Conservation (phyloP, 2,888 invertebrate species). For the Stenchaetothrips biformis region DNA sequence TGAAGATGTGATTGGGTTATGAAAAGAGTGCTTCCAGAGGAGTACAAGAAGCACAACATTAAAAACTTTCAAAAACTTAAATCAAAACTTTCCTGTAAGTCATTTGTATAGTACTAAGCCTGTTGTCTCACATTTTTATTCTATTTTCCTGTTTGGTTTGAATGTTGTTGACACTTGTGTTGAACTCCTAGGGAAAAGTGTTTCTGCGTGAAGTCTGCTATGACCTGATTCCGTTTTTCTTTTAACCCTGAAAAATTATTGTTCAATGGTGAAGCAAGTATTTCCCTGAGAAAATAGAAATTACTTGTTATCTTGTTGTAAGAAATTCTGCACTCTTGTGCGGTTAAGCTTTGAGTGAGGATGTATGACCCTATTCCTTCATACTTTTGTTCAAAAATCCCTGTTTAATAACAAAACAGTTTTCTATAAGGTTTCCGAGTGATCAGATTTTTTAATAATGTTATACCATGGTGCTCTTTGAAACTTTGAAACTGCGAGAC, state of each 20-base stretch:
- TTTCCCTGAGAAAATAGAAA: background rate
- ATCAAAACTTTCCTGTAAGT: background rate
- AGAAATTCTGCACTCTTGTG: background rate
- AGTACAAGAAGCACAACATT: background rate
- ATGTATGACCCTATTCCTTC: background rate
- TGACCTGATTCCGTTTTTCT: background rate
- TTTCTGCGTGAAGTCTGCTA: background rate
- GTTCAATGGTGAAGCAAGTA: background rate
- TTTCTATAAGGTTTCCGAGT: no score
- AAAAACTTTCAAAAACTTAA: background rate
- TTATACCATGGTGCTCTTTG: no score
- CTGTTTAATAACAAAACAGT: no score
- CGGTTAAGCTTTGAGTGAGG: background rate
- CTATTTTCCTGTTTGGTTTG: background rate
- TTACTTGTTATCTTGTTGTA: conserved; percentile 21
- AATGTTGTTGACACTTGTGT: background rate
- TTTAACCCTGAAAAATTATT: background rate
- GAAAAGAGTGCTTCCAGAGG: background rate
- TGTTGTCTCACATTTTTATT: conserved; percentile 6
- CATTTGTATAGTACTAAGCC: background rate
- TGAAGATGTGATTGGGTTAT: background rate
- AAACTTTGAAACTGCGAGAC: no score
- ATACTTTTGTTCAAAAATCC: no score
- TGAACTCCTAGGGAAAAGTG: background rate
- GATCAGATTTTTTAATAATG: no score